Base-by-base conservation (phyloP, 2,113 vertebrate species). In the Parus major region DNA sequence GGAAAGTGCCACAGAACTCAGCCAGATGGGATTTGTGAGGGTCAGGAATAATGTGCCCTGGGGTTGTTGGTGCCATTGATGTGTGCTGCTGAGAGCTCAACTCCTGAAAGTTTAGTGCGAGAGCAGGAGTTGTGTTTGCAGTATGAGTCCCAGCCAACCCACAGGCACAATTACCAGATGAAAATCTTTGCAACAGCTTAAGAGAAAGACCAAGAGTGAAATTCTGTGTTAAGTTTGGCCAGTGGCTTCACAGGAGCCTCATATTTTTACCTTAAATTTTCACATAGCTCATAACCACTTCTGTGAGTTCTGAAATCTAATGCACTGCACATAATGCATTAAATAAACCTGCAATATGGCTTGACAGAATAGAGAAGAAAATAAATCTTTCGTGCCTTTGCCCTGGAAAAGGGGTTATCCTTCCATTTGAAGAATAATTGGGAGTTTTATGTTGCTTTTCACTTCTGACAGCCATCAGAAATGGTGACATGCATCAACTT, bases 371-470 rank as follows among this genome's bases (percentile, higher is more conserved):
- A 70, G 72, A 92, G 72, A 20, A 63, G 60, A 71, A 80, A 92
- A 92, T 72, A 42, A 69, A 71, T 88, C 65, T 86, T 93, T 92
- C 57, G 7, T 92, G 76, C 69, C 46, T 76, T 15, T 86, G 29
- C 66, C 36, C 86, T 92, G 49, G 36, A 49, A 83, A 94, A 85
- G 55, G 82, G 90, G 78, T 78, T 88, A 72, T 91, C 60, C 79
- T 71, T 92, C 56, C 76, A 31, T 93, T 96, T 89, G 42, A 76
- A 91, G 59, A 92, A 92, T 92, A 81, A 84, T 90, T 91, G 88
- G 82, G 57, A 79, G 93, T 55, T 95, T 85, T 89, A 90, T 94
- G 93, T 95, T 92, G 49, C 88, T 91, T 93, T 89, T 81, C 70
- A 82, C 41, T 73, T 53, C 63, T 86, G 64, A 72, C 92, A 68